Percentiles rank a stretch among this genome's conserved stretches.
Conservation (phyloP, 2,888 invertebrate genomes). For the Melanophora roralis region DNA sequence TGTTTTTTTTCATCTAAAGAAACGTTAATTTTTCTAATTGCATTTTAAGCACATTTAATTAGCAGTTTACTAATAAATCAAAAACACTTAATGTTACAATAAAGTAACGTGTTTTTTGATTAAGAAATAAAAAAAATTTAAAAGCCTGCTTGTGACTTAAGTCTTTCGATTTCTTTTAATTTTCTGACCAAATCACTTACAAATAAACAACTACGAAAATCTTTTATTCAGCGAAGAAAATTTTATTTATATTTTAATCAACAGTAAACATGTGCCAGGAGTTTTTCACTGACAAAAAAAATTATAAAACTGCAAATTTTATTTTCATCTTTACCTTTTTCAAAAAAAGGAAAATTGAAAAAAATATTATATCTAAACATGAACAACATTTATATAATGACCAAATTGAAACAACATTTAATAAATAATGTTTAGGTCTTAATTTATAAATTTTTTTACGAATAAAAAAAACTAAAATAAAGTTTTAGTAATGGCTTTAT, state of each 20-base stretch:
- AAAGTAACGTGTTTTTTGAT: neutral
- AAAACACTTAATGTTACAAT: neutral
- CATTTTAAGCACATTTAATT: neutral
- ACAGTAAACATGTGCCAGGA: slow-evolving; percentile 9
- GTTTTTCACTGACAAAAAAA: neutral
- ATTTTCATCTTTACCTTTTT: neutral
- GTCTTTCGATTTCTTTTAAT: slow-evolving; percentile 31
- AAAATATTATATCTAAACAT: slow-evolving; percentile 47
- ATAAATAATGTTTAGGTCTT: slow-evolving; percentile 16
- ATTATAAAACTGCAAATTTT: slow-evolving; percentile 8
- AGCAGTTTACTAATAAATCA: neutral
- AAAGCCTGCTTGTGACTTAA: slow-evolving; percentile 15
- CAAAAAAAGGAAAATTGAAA: neutral
- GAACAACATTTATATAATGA: slow-evolving; percentile 52
- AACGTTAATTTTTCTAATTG: neutral
- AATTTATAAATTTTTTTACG: slow-evolving; percentile 19
- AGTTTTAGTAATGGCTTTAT: slow-evolving; percentile 19
- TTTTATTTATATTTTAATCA: slow-evolving; percentile 26
- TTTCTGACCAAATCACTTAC: no score
- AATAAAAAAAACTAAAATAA: slow-evolving; percentile 1
- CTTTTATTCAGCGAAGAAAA: no score
- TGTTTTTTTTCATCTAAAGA: no score
- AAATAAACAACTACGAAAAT: no score
- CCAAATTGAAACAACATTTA: slow-evolving; percentile 25
- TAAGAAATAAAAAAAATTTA: neutral